phyloP scores from a whole-genome alignment of 1,140 invertebrate genomes.

The Choristoneura fumiferana region DNA sequence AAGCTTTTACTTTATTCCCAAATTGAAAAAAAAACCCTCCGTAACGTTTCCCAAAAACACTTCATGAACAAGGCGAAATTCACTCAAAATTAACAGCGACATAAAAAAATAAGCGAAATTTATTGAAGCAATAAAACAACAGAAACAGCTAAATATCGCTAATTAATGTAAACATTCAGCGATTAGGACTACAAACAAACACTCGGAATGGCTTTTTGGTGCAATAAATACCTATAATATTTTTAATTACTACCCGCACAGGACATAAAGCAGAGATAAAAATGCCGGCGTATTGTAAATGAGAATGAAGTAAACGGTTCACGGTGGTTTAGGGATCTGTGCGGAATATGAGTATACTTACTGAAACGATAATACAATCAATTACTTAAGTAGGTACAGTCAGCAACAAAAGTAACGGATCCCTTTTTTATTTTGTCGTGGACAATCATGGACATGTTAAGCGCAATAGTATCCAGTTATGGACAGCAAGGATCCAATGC shows the following conservation, averaged over 20 bases:
- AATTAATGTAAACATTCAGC: conserved; percentile 76
- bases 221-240: conserved; percentile 77
- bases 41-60: too few species aligned
- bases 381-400: too few species aligned
- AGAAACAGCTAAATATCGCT: conserved; percentile 66
- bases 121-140: conserved; percentile 67
- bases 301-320: conserved; percentile 49
- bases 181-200: conserved; percentile 71
- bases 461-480: too few species aligned
- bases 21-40: too few species aligned
- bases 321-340: not conserved
- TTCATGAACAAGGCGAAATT: too few species aligned
- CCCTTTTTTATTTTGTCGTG: too few species aligned
- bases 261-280: conserved; percentile 64
- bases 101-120: conserved; percentile 41
- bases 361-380: too few species aligned
- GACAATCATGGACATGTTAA: too few species aligned
- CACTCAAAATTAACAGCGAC: not conserved
- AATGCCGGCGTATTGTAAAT: conserved; percentile 65
- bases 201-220: conserved; percentile 55
- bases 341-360: too few species aligned
- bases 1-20: too few species aligned
- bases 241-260: conserved; percentile 68
- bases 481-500: too few species aligned
- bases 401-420: too few species aligned